These are phyloP conservation scores for Apeira syringaria DNA, from an alignment of 2,888 invertebrate species.

Conservation along the genomic window DNA sequence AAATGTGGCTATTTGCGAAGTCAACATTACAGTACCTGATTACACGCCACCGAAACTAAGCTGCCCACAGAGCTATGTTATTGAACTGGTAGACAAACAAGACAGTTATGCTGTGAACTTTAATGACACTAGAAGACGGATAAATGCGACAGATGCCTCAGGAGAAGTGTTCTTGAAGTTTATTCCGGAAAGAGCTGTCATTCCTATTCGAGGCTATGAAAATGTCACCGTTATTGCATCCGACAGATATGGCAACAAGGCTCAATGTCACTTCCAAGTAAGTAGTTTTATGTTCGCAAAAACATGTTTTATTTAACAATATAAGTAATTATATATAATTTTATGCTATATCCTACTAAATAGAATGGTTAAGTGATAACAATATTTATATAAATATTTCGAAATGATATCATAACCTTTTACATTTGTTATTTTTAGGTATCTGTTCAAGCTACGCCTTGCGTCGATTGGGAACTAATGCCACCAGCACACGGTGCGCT, in stretches of 20 bases:
- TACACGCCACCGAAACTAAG: conserved; percentile 95
- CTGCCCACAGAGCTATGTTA: conserved; percentile 97
- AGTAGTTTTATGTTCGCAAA: conserved; percentile 16
- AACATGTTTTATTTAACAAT: too few relatives aligned
- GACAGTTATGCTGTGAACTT: conserved; percentile 96
- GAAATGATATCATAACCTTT: background rate
- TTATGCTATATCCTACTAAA: too few relatives aligned
- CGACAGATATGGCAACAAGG: conserved; percentile 94
- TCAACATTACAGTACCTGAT: conserved; percentile 97
- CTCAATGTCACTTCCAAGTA: conserved; percentile 96
- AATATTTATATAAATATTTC: background rate
- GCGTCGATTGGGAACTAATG: conserved; percentile 97
- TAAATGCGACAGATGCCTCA: conserved; percentile 94
- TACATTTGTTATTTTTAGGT: conserved; percentile 79
- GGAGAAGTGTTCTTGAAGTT: conserved; percentile 94
- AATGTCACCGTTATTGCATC: conserved; percentile 95
- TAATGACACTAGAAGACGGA: conserved; percentile 92
- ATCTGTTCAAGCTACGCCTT: conserved; percentile 95
- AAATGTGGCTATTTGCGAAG: conserved; percentile 98
- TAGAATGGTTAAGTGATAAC: too few relatives aligned
- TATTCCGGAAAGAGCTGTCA: conserved; percentile 92
- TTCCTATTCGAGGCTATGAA: conserved; percentile 93
- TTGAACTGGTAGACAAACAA: conserved; percentile 94
- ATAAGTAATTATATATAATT: too few relatives aligned
- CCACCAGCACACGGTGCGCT: conserved; percentile 94